phyloP scores from a whole-genome alignment of 2,888 invertebrate genomes.

The Agrotis puta region DNA sequence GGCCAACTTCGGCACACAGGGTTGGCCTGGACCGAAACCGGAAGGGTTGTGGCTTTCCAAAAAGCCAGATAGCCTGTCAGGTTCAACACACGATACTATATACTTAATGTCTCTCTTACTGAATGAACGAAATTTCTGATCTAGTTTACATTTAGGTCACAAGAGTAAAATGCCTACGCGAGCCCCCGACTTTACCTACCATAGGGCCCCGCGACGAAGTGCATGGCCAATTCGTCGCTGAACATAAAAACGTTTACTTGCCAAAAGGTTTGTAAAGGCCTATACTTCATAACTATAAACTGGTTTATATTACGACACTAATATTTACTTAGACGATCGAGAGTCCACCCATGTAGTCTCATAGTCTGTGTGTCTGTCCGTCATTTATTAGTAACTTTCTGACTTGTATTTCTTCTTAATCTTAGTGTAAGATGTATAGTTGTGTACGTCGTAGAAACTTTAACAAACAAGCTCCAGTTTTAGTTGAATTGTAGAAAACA shows the following conservation, averaged over 20 bases:
- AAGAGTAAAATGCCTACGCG: no score
- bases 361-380: constrained; percentile 33
- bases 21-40: no score
- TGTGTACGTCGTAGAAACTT: constrained; percentile 40
- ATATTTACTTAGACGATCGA: constrained; percentile 35
- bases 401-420: constrained; percentile 39
- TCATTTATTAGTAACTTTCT: constrained; percentile 34
- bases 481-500: constrained; percentile 38
- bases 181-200: no score
- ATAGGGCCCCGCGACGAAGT: no score
- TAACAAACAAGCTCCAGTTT: constrained; percentile 33
- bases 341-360: constrained; percentile 33
- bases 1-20: constrained; percentile 1
- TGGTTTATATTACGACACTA: constrained; percentile 32
- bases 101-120: no score
- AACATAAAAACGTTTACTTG: neutral
- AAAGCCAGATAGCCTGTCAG: no score
- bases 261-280: neutral
- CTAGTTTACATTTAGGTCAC: no score
- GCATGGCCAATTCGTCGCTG: no score
- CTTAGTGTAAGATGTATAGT: constrained; percentile 37
- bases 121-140: no score
- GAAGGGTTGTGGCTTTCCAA: no score
- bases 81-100: no score
- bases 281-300: constrained; percentile 3